Evolutionary conservation across 2,888 invertebrate genomes (phyloP).

Genomic region (Meloe dianella): DNA sequence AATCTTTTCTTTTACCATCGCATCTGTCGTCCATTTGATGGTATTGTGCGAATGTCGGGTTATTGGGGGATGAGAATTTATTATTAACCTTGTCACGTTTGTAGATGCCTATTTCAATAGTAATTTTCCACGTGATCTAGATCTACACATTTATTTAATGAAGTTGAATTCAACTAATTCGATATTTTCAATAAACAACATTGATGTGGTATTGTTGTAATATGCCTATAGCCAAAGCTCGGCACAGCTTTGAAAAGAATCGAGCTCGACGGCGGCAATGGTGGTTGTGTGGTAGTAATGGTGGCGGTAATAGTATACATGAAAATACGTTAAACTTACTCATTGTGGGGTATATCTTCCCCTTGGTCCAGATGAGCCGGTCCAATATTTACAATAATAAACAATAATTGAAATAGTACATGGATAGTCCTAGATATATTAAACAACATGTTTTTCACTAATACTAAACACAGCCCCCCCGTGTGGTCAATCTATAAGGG

Average conservation of each 20-base stretch:
- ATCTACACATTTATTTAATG: conserved; percentile 25
- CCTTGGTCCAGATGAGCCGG: conserved; percentile 73
- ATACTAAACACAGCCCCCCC: conserved; percentile 38
- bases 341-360: conserved; percentile 89
- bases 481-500: conserved; percentile 42
- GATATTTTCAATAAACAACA: not conserved
- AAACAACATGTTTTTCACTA: conserved; percentile 49
- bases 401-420: conserved; percentile 38
- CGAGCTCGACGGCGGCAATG: conserved; percentile 21
- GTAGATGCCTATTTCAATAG: conserved; percentile 21
- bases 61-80: conserved; percentile 26
- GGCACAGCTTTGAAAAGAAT: conserved; percentile 29
- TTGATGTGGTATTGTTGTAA: not conserved
- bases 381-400: conserved; percentile 56
- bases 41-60: conserved; percentile 14
- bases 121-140: conserved; percentile 31
- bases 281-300: too few relatives aligned
- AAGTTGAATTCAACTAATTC: not conserved
- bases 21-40: not conserved
- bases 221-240: conserved; percentile 20
- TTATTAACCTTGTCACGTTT: conserved; percentile 31
- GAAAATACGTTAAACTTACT: conserved; percentile 68
- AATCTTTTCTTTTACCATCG: not conserved
- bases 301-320: conserved; percentile 13
- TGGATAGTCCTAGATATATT: conserved; percentile 35